Conservation (phyloP, 2,888 invertebrate species). For the Nomada fucata region DNA sequence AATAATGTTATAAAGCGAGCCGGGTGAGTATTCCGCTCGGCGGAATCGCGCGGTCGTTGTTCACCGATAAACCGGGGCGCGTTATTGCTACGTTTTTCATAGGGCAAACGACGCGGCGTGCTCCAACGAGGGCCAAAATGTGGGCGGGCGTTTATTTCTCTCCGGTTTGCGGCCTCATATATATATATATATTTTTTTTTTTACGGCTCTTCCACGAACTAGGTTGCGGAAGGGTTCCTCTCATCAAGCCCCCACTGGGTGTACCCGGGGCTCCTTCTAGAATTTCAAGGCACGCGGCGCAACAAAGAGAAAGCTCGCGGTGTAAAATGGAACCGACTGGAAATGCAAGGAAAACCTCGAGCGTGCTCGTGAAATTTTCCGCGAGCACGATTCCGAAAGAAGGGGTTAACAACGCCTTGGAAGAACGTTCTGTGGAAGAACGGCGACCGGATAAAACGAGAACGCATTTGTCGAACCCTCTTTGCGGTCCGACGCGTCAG, state of each 20-base stretch:
- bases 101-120: neutral
- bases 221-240: constrained; percentile 28
- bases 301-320: constrained; percentile 57
- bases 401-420: constrained; percentile 44
- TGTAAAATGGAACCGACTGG: constrained; percentile 41
- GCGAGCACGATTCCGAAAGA: constrained; percentile 33
- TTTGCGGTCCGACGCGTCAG: neutral
- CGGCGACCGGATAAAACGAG: constrained; percentile 22
- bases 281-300: constrained; percentile 46
- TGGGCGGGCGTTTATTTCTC: constrained; percentile 41
- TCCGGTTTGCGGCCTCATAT: constrained; percentile 22
- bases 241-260: constrained; percentile 36
- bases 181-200: constrained; percentile 41
- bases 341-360: constrained; percentile 44
- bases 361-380: constrained; percentile 57
- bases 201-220: constrained; percentile 39
- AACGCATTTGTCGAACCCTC: constrained; percentile 9
- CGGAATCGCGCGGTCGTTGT: constrained; percentile 15
- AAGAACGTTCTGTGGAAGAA: neutral
- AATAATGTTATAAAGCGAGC: constrained; percentile 35
- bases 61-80: constrained; percentile 22
- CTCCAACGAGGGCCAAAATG: neutral
- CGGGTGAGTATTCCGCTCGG: constrained; percentile 22
- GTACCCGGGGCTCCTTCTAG: constrained; percentile 20
- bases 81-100: constrained; percentile 50